Conservation (phyloP, 2,797 vertebrate species). For the Enteromius thamalakanensis region DNA sequence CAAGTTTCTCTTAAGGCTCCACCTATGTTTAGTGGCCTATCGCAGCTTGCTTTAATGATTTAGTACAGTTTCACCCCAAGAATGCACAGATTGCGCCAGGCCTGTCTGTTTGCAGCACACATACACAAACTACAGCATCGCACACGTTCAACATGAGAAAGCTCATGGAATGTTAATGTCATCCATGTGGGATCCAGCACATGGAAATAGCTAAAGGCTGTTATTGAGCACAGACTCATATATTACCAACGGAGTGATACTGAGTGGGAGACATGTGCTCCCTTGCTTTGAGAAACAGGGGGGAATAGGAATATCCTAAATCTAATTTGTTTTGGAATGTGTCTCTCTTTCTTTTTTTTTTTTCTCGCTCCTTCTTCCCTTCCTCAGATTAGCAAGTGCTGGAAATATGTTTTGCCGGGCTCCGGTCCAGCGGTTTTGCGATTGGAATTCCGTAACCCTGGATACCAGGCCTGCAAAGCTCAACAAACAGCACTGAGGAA, state of each 20-base stretch:
- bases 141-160: conserved; percentile 72
- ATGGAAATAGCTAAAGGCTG: conserved; percentile 56
- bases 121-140: conserved; percentile 24
- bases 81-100: conserved; percentile 70
- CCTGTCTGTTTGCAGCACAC: conserved; percentile 43
- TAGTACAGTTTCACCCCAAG: conserved; percentile 59
- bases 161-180: conserved; percentile 78
- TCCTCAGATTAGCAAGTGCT: conserved; percentile 58
- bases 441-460: conserved; percentile 69
- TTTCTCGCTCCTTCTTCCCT: conserved; percentile 29
- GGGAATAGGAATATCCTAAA: conserved; percentile 43
- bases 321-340: conserved; percentile 52
- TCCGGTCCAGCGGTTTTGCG: conserved; percentile 61
- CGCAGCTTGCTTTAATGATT: conserved; percentile 61
- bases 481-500: conserved; percentile 75
- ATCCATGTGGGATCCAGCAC: conserved; percentile 72
- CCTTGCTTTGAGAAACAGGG: conserved; percentile 41
- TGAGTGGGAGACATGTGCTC: conserved; percentile 49
- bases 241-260: conserved; percentile 65
- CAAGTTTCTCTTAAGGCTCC: conserved; percentile 20
- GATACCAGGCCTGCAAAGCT: conserved; percentile 67
- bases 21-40: conserved; percentile 46
- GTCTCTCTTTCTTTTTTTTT: neutral
- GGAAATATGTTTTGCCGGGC: conserved; percentile 63
- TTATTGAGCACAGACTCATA: conserved; percentile 48